Base-by-base conservation (phyloP, 2,888 invertebrate species). In the Agrochola litura region DNA sequence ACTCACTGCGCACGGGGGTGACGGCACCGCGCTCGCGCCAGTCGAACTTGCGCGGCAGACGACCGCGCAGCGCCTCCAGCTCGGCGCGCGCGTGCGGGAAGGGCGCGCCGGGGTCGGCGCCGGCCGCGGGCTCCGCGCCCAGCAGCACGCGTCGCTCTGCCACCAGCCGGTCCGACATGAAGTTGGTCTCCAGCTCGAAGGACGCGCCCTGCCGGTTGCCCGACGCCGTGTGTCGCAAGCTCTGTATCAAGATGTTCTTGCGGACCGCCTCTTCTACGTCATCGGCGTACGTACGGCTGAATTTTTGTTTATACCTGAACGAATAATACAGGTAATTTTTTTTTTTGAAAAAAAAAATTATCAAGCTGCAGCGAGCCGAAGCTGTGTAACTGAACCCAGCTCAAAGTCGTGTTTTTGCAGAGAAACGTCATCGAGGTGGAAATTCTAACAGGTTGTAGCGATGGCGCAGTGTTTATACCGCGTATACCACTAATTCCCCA, bases 11-110 rank as follows among this genome's bases (percentile, higher is more conserved):
- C 61, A 96, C 95, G 30, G 91, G 92, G 0, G 96, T 92, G 79
- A 96, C 96, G 67, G 88, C 96, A 37, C 96, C 96, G 37, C 85
- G 90, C 65, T 90, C 83, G 52, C 96, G 90, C 96, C 96, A 96
- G 89, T 96, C 96, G 88, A 95, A 96, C 46, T 76, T 85, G 12
- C 90, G 86, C 19, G 94, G 94, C 88, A 95, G 90, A n/a, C 88
- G 86, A 30, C 83, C 85, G 43, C 90, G 90, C 63, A 89, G 79
- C 12, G 83, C 85, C 22, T 87, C 83, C 68, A 94, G 84, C 76
- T 90, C 83, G n/a, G 72, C 79, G 66, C 89, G 89, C 60, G 90
- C 58, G 85, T 93, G 91, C 78, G 95, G 94, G 92, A 95, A 95
- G 30, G 70, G 77, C 88, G 91, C 68, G 76, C 72, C 61, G 41